Conservation (phyloP, 23 tunicate genomes). For the Clavelina lepadiformis region DNA sequence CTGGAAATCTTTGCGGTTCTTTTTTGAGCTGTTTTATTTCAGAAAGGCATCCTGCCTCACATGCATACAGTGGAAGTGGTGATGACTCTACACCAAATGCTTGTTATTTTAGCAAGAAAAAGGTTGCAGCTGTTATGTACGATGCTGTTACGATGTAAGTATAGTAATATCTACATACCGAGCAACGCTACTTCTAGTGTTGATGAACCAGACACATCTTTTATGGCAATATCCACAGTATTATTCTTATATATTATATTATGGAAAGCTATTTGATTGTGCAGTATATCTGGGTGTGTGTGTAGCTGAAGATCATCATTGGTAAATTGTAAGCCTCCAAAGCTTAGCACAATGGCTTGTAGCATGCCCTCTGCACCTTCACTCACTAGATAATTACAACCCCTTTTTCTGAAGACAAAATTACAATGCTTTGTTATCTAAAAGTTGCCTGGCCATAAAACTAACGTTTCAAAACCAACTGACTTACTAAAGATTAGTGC, state of each 20-base stretch:
- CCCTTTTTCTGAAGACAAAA: constrained; percentile 37
- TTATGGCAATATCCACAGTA: constrained; percentile 47
- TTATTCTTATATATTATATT: constrained; percentile 58
- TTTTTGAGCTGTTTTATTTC: constrained; percentile 18
- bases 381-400: constrained; percentile 61
- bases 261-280: constrained; percentile 80
- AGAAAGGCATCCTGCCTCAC: constrained; percentile 84
- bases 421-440: too few species aligned
- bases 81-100: not conserved
- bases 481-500: too few species aligned
- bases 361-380: constrained; percentile 97
- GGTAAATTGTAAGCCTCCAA: constrained; percentile 89
- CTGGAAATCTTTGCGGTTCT: constrained; percentile 37
- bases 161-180: constrained; percentile 12
- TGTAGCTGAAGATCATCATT: constrained; percentile 56
- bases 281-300: constrained; percentile 83
- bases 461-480: too few species aligned
- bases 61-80: constrained; percentile 45
- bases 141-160: not conserved
- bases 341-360: constrained; percentile 93
- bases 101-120: not conserved
- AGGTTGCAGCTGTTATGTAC: not conserved
- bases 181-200: constrained; percentile 35
- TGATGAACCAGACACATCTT: constrained; percentile 16
- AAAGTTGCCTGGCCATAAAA: too few species aligned